phyloP scores from a whole-genome alignment of 2,113 vertebrate species.

The Corythaeola cristata region DNA sequence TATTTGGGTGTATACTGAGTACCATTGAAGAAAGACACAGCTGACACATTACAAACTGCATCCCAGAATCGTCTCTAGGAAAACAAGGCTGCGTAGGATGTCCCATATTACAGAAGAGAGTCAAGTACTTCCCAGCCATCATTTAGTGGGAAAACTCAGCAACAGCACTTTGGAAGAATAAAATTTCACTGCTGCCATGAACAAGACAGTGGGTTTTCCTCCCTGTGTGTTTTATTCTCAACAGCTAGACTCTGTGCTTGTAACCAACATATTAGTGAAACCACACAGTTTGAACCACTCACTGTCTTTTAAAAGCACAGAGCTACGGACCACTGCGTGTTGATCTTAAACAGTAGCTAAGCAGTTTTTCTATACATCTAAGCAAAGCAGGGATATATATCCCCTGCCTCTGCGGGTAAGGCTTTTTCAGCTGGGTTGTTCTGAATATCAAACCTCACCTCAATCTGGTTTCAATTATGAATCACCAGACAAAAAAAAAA shows the following conservation, averaged over 20 bases:
- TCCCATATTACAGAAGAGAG: neutral
- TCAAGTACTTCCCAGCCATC: neutral
- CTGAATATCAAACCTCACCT: constrained; percentile 69
- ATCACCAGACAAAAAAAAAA: constrained; percentile 67
- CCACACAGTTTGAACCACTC: neutral
- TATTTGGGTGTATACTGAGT: neutral
- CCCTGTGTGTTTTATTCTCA: neutral
- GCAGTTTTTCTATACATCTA: neutral
- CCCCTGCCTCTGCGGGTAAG: constrained; percentile 22
- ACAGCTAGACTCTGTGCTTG: neutral
- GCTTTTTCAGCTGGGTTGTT: constrained; percentile 49
- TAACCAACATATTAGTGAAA: neutral
- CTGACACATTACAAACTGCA: neutral
- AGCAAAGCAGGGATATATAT: constrained; percentile 21
- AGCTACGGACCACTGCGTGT: neutral
- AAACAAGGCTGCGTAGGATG: neutral
- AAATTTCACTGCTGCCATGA: neutral
- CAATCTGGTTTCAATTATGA: constrained; percentile 96
- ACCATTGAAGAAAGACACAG: neutral
- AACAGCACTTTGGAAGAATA: neutral
- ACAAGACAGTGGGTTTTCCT: neutral
- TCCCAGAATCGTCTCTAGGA: neutral
- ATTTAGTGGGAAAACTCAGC: neutral
- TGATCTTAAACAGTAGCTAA: neutral
- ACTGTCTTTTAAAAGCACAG: neutral